A percentile compares a stretch with the other conserved stretches of the same genome.
Evolutionary conservation across 1,140 invertebrate genomes (phyloP).

Genomic region (Leptinotarsa texana): DNA sequence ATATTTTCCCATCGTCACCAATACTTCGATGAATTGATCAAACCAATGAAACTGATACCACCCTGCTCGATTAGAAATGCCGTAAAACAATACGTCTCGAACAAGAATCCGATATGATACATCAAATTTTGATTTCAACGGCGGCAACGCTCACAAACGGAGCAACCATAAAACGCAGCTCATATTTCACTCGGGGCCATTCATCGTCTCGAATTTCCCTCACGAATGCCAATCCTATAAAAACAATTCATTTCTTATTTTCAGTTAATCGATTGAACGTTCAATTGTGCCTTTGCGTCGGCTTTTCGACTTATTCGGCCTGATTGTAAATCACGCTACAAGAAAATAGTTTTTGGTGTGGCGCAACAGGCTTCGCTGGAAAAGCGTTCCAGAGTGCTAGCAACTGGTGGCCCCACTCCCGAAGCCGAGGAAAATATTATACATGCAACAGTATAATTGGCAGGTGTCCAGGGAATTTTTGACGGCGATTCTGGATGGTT

Average conservation of each 20-base stretch:
- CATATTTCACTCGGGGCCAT: conserved; percentile 26
- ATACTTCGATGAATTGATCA: too few species aligned
- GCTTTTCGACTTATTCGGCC: conserved; percentile 41
- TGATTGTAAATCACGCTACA: conserved; percentile 42
- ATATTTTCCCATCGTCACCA: too few species aligned
- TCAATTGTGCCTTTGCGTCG: conserved; percentile 36
- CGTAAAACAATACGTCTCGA: too few species aligned
- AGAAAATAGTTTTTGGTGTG: conserved; percentile 44
- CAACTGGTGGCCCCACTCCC: conserved; percentile 50
- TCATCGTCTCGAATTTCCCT: conserved; percentile 34
- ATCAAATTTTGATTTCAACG: conserved; percentile 1
- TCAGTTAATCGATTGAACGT: conserved; percentile 41
- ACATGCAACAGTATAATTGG: conserved; percentile 54
- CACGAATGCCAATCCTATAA: conserved; percentile 21
- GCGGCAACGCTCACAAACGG: not conserved
- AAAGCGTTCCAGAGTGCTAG: conserved; percentile 19
- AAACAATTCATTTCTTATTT: conserved; percentile 42
- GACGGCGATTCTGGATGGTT: conserved; percentile 4
- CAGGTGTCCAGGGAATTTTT: conserved; percentile 48
- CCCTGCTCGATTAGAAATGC: too few species aligned
- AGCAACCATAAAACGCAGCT: conserved; percentile 25
- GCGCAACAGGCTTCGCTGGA: conserved; percentile 44
- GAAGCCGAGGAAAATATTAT: conserved; percentile 46
- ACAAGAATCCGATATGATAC: not conserved
- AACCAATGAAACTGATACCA: too few species aligned